Conservation (phyloP, 53 echinoderm and acorn worm genomes). For the Astropecten irregularis region DNA sequence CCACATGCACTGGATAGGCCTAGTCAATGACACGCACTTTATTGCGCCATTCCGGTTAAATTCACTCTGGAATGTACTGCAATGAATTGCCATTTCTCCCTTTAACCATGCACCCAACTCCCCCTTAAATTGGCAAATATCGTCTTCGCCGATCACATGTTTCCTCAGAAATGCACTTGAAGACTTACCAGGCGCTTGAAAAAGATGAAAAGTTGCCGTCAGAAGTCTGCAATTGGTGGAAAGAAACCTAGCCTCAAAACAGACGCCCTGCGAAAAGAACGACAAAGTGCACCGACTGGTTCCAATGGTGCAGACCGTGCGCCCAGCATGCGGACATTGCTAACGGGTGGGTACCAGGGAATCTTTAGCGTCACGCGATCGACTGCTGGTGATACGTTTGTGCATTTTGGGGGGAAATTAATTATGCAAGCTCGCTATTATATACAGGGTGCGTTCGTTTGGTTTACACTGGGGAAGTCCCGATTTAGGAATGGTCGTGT, state of each 20-base stretch:
- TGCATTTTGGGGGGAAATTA: constrained; percentile 6
- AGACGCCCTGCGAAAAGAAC: constrained; percentile 37
- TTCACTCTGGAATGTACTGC: too few species aligned
- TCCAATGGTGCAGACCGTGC: background rate
- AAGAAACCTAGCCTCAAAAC: constrained; percentile 54
- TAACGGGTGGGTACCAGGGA: constrained; percentile 21
- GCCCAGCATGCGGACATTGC: background rate
- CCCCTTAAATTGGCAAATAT: too few species aligned
- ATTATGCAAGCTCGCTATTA: constrained; percentile 45
- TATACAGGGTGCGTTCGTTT: too few species aligned
- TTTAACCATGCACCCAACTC: too few species aligned
- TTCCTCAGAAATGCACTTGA: too few species aligned
- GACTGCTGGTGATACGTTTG: constrained; percentile 61
- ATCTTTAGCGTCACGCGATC: constrained; percentile 43
- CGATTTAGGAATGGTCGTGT: too few species aligned
- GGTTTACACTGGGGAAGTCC: too few species aligned
- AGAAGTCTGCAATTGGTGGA: constrained; percentile 53
- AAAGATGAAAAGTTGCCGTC: constrained; percentile 24
- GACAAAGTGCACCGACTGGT: background rate
- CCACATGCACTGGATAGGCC: too few species aligned
- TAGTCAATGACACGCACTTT: too few species aligned
- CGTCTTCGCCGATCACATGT: too few species aligned
- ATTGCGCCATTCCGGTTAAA: too few species aligned
- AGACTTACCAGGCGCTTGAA: constrained; percentile 6
- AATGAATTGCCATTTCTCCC: too few species aligned